Evolutionary conservation across 1,140 invertebrate genomes (phyloP), one percentile per base, ranked within the genome.

Genomic region (Venturia canescens): DNA sequence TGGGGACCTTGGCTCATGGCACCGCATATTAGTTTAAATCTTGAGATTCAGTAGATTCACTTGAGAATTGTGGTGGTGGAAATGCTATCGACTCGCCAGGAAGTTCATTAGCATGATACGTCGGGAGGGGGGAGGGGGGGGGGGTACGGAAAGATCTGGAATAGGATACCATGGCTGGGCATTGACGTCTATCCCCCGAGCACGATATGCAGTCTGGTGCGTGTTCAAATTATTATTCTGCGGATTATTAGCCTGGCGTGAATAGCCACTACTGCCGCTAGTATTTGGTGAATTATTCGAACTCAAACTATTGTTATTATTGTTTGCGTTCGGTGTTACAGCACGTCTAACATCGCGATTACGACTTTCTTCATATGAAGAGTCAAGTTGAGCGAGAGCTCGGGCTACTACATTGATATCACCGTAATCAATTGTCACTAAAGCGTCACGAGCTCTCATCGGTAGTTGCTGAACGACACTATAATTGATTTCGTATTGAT

Each of bases 401-500:
- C 60, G 44, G 1, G 66, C 69, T 44, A 82, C 23, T 34, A 44
- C 38, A 11, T 34, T 67, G 13, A 66, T 77, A 57, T 78, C 29
- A 15, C 9, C 67, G 21, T 66, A 81, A 70, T 81, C 66, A 21
- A 67, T 29, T n/a, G 77, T 66, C 7, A 71, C 77, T n/a, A 82
- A 38, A 15, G 44, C 57, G 34, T 72, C 60, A 16, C 70, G 23
- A 71, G 79, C 66, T 13, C 78, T 31, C 38, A 67, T 57, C 2
- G 81, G 81, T 29, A 82, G 23, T 71, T 82, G 70, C 29, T 72
- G 53, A 2, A 82, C 44, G 27, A 82, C 79, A 16, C 38, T 74
- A 48, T 79, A 74, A 75, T 82, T 79, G 18, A 79, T n/a, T n/a
- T n/a, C n/a, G n/a, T n/a, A n/a, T n/a, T n/a, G n/a, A n/a, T n/a